A percentile compares a stretch with the other conserved stretches of the same genome.
phyloP scores from a whole-genome alignment of 2,797 vertebrate species.

The Danio kyathit region DNA sequence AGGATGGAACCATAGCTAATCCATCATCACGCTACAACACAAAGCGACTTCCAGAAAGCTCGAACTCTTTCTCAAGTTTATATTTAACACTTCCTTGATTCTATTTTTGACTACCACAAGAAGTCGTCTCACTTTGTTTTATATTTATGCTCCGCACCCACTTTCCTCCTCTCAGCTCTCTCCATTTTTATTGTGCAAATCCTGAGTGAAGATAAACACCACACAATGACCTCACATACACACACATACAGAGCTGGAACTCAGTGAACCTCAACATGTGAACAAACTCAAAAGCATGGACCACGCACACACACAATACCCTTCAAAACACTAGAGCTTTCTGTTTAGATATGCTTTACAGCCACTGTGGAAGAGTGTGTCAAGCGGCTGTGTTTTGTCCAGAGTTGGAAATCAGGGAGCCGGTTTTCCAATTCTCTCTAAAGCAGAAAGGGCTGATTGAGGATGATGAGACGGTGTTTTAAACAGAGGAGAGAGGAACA shows the following conservation, averaged over 20 bases:
- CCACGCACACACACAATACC: conserved; percentile 60
- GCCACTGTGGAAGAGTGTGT: conserved; percentile 42
- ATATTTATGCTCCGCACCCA: not conserved
- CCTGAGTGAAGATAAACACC: conserved; percentile 75
- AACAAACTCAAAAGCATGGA: conserved; percentile 67
- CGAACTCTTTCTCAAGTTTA: conserved; percentile 1
- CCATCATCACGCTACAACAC: not conserved
- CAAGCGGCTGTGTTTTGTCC: conserved; percentile 50
- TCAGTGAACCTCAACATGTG: conserved; percentile 63
- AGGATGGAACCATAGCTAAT: not conserved
- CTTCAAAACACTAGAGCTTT: not conserved
- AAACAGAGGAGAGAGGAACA: not conserved
- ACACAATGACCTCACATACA: conserved; percentile 68
- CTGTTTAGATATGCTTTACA: conserved; percentile 33
- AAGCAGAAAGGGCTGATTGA: not conserved
- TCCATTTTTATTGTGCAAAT: conserved; percentile 63
- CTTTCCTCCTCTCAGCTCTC: conserved; percentile 38
- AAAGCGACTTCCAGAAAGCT: conserved; percentile 3
- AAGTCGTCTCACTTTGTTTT: conserved; percentile 70
- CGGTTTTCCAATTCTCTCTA: not conserved
- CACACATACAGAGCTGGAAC: conserved; percentile 42
- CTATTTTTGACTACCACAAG: conserved; percentile 72
- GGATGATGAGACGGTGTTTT: not conserved
- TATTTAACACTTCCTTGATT: conserved; percentile 58
- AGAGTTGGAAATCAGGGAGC: not conserved